Conservation (phyloP, 2,888 invertebrate species). For the Cephus sareptanus region DNA sequence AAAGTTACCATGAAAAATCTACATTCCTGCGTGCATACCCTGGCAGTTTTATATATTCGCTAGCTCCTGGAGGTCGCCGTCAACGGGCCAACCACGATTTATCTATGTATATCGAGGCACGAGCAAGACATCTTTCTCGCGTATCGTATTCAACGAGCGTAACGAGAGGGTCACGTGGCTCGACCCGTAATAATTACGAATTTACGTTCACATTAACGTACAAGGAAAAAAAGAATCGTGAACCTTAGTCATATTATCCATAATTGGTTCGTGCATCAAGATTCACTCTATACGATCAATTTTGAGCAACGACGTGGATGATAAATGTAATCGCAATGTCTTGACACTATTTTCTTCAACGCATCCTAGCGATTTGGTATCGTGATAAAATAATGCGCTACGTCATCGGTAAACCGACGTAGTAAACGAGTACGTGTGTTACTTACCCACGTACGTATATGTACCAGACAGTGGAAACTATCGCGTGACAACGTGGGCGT, state of each 20-base stretch:
- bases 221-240: not conserved
- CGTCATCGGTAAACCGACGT: not conserved
- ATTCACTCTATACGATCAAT: not conserved
- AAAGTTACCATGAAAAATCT: not conserved
- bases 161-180: not conserved
- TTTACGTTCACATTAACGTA: not conserved
- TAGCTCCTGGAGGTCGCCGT: not conserved
- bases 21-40: not conserved
- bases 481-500: not conserved
- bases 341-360: not conserved
- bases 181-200: not conserved
- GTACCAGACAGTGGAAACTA: not conserved
- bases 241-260: not conserved
- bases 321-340: not conserved
- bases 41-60: not conserved
- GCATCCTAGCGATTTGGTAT: not conserved
- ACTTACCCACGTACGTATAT: not conserved
- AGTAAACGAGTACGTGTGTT: not conserved
- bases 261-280: not conserved
- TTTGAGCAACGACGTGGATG: not conserved
- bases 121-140: not conserved
- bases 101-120: not conserved
- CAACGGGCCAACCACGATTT: not conserved
- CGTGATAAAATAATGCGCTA: not conserved
- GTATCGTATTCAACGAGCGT: not conserved